Percentiles rank a stretch among this genome's conserved stretches.
phyloP scores from a whole-genome alignment of 2,113 vertebrate genomes.

The Pseudonaja textilis region DNA sequence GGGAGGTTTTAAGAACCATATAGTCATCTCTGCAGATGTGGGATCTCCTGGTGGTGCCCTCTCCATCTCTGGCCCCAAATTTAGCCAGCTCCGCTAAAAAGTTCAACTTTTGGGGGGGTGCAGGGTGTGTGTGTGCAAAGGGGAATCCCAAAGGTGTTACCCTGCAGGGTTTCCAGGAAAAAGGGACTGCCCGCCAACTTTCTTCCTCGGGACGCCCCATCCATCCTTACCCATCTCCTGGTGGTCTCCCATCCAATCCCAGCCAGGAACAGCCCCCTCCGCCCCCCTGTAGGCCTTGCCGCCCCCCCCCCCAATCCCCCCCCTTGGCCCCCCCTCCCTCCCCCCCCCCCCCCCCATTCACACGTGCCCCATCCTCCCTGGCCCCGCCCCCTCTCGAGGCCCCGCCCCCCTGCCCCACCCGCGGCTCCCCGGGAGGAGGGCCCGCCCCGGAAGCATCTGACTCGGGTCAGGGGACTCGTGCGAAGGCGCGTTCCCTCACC shows the following conservation, averaged over 20 bases:
- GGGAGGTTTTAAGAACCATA: neutral
- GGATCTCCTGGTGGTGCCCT: neutral
- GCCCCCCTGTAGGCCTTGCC: neutral
- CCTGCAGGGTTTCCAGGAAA: neutral
- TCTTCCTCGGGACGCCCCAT: neutral
- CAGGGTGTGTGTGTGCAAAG: neutral
- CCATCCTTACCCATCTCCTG: neutral
- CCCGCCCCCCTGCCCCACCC: too few species aligned
- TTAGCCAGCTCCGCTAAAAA: neutral
- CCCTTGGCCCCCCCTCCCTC: neutral
- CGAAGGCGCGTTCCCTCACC: neutral
- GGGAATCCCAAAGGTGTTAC: neutral
- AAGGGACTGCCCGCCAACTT: neutral
- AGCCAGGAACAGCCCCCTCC: neutral
- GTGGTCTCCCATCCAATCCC: neutral
- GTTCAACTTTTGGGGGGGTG: too few species aligned
- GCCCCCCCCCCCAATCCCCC: neutral
- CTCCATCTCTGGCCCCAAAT: neutral
- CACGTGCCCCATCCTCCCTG: rapidly evolving
- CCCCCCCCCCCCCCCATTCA: too few species aligned
- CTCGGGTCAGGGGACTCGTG: neutral
- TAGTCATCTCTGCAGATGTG: neutral
- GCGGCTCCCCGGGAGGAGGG: too few species aligned
- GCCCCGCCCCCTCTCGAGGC: too few species aligned
- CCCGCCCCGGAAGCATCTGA: neutral